phyloP scores from a whole-genome alignment of 2,888 invertebrate species.

The Acrobasis suavella region DNA sequence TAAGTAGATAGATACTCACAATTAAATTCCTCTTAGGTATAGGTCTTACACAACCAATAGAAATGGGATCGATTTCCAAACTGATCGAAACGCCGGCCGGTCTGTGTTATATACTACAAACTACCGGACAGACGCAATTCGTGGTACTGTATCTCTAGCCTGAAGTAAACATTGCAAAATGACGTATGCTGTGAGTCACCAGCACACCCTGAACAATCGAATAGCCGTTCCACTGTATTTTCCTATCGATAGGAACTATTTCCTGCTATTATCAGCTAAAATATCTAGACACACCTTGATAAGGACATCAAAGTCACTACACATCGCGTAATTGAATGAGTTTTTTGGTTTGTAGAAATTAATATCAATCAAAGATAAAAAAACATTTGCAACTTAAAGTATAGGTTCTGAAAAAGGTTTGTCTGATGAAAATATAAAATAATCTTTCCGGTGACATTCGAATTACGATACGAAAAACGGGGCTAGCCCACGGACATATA shows the following conservation, averaged over 20 bases:
- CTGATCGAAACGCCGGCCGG: constrained; percentile 24
- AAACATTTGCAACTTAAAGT: too few relatives aligned
- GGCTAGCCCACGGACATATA: too few relatives aligned
- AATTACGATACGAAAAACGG: too few relatives aligned
- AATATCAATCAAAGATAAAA: too few relatives aligned
- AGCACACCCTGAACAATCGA: neutral
- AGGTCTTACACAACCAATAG: constrained; percentile 6
- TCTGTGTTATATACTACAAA: constrained; percentile 21
- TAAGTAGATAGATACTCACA: constrained; percentile 15
- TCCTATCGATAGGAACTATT: constrained; percentile 16
- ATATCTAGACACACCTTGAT: constrained; percentile 5
- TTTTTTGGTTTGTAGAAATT: neutral
- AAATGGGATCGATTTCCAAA: constrained; percentile 12
- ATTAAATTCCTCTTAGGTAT: neutral
- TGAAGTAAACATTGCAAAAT: constrained; percentile 5
- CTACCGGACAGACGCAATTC: constrained; percentile 1
- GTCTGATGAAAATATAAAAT: too few relatives aligned
- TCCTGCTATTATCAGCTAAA: constrained; percentile 20
- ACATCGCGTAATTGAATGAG: neutral
- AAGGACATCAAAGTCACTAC: too few relatives aligned
- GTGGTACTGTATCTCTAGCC: constrained; percentile 15
- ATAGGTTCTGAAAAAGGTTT: too few relatives aligned
- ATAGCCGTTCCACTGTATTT: neutral
- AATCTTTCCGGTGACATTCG: too few relatives aligned
- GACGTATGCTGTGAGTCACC: constrained; percentile 13